phyloP scores from a whole-genome alignment of 2,888 invertebrate genomes.

The Meiosimyza platycephala region DNA sequence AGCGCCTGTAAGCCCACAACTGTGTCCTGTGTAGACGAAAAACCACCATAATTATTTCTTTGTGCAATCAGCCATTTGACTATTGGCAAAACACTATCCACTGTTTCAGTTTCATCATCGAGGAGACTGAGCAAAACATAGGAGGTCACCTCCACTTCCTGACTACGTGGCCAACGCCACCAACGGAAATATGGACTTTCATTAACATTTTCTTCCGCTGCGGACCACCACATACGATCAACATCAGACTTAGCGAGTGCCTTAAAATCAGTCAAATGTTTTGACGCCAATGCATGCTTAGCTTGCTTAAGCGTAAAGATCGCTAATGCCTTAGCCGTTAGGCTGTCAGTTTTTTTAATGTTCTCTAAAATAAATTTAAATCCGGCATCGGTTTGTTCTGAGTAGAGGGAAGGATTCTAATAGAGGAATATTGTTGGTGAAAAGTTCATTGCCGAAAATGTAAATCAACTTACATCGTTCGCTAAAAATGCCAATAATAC shows the following conservation, averaged over 20 bases:
- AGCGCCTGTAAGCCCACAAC: slow-evolving; percentile 79
- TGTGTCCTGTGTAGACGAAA: slow-evolving; percentile 82
- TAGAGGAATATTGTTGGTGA: slow-evolving; percentile 31
- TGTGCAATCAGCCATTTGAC: slow-evolving; percentile 82
- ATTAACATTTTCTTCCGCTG: slow-evolving; percentile 67
- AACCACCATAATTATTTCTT: slow-evolving; percentile 77
- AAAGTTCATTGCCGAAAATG: slow-evolving; percentile 47
- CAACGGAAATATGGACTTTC: slow-evolving; percentile 38
- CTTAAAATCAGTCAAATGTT: slow-evolving; percentile 56
- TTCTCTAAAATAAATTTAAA: slow-evolving; percentile 79
- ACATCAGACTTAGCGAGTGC: slow-evolving; percentile 72
- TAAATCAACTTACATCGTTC: slow-evolving; percentile 67
- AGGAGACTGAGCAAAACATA: slow-evolving; percentile 60
- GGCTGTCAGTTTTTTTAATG: slow-evolving; percentile 73
- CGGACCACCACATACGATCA: slow-evolving; percentile 86
- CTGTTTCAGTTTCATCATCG: slow-evolving; percentile 51
- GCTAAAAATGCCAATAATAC: slow-evolving; percentile 80
- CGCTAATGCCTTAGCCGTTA: slow-evolving; percentile 81
- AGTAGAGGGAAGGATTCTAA: slow-evolving; percentile 62
- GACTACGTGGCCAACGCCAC: slow-evolving; percentile 67
- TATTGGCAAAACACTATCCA: slow-evolving; percentile 66
- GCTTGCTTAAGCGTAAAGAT: slow-evolving; percentile 82
- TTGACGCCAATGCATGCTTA: slow-evolving; percentile 75
- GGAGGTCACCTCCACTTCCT: slow-evolving; percentile 60
- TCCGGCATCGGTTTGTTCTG: slow-evolving; percentile 79